A percentile compares a stretch with the other conserved stretches of the same genome.
Conservation (phyloP, 2,113 vertebrate genomes). For the Periophthalmodon schlosseri region DNA sequence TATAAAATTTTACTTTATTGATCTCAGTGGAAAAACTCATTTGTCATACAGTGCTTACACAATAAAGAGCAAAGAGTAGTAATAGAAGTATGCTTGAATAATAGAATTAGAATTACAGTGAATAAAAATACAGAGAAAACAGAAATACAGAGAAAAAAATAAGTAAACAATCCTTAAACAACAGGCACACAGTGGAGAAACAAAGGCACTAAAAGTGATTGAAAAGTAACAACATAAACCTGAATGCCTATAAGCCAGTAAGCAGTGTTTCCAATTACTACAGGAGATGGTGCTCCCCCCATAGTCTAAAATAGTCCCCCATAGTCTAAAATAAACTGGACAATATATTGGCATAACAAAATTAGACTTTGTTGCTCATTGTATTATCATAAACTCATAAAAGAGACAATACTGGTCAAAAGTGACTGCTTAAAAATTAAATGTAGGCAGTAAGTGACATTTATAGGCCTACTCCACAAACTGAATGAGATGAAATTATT, state of each 20-base stretch:
- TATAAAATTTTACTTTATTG: background rate
- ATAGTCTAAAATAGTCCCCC: no score
- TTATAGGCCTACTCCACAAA: no score
- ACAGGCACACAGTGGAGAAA: background rate
- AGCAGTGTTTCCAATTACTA: no score
- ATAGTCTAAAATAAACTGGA: no score
- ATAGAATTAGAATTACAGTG: background rate
- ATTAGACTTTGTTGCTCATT: no score
- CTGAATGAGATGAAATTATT: no score
- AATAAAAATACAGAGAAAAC: background rate
- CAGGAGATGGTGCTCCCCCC: no score
- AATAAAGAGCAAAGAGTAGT: background rate
- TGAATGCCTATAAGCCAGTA: background rate
- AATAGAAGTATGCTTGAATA: background rate
- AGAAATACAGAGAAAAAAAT: background rate
- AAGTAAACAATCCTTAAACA: background rate
- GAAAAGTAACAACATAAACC: background rate
- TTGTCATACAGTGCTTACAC: background rate
- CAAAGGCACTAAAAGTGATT: background rate
- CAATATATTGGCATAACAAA: no score
- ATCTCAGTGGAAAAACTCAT: background rate
- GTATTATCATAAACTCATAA: no score
- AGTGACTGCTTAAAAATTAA: no score
- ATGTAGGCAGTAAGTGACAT: no score
- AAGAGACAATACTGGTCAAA: no score